Conservation (phyloP, 1,140 invertebrate species). For the Tetraneura akinire region DNA sequence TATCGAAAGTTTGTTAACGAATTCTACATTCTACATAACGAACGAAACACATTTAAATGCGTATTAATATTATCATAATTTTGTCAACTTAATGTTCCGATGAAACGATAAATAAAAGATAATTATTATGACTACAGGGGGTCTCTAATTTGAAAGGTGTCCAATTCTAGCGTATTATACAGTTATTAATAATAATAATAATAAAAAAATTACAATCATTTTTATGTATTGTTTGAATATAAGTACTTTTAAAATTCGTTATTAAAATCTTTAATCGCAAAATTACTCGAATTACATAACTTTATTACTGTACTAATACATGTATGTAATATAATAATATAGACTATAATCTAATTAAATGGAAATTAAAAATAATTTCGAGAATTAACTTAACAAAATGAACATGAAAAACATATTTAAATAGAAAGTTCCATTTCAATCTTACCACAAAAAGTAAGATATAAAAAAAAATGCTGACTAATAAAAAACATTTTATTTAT, state of each 20-base stretch:
- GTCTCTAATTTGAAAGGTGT: background rate
- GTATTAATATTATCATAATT: background rate
- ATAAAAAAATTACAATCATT: background rate
- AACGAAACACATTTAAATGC: background rate
- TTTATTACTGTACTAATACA: no score
- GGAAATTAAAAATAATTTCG: no score
- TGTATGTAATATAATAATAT: no score
- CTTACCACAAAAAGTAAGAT: no score
- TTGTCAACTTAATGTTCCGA: conserved; percentile 2
- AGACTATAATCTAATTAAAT: no score
- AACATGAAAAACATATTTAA: no score
- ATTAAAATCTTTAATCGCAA: background rate
- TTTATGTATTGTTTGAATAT: no score
- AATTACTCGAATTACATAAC: background rate
- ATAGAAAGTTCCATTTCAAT: no score
- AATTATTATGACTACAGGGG: conserved; percentile 3
- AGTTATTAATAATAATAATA: no score
- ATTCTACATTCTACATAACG: background rate
- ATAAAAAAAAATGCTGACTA: no score
- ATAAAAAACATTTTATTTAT: no score
- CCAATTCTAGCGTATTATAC: background rate
- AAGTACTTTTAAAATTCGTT: background rate
- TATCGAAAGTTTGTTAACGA: background rate
- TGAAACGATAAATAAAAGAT: background rate
- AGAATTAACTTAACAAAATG: no score